Evolutionary conservation across 2,888 invertebrate genomes (phyloP).

Genomic region (Clepsis dumicolana): DNA sequence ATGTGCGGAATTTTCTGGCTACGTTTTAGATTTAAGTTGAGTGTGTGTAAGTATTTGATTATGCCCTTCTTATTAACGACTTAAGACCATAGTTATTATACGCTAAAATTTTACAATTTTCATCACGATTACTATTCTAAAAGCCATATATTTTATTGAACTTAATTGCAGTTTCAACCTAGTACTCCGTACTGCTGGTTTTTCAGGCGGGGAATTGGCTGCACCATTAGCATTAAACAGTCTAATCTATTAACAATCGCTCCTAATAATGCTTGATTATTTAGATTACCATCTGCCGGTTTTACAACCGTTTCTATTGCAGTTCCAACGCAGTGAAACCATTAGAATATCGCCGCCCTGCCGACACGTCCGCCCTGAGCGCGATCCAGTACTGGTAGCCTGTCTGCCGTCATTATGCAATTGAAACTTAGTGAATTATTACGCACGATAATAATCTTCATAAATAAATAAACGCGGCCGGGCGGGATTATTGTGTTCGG

Average conservation of each 20-base stretch:
- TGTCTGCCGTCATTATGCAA: constrained; percentile 84
- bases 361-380: constrained; percentile 74
- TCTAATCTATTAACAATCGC: background rate
- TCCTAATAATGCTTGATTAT: background rate
- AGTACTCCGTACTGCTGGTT: background rate
- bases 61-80: no score
- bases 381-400: constrained; percentile 68
- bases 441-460: constrained; percentile 83
- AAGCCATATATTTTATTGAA: background rate
- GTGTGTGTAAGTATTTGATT: background rate
- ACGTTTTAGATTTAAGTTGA: background rate
- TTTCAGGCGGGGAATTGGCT: background rate
- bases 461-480: constrained; percentile 80
- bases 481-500: constrained; percentile 62
- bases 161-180: background rate
- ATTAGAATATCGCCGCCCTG: constrained; percentile 27
- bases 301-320: constrained; percentile 8
- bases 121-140: background rate
- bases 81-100: background rate
- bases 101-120: no score
- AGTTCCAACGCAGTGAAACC: constrained; percentile 23
- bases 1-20: background rate
- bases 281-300: background rate
- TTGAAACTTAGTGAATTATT: constrained; percentile 86
- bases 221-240: background rate